Evolutionary conservation across 92 coral and sea anemone genomes (phyloP).

Genomic region (Chrysogorgia sp.): DNA sequence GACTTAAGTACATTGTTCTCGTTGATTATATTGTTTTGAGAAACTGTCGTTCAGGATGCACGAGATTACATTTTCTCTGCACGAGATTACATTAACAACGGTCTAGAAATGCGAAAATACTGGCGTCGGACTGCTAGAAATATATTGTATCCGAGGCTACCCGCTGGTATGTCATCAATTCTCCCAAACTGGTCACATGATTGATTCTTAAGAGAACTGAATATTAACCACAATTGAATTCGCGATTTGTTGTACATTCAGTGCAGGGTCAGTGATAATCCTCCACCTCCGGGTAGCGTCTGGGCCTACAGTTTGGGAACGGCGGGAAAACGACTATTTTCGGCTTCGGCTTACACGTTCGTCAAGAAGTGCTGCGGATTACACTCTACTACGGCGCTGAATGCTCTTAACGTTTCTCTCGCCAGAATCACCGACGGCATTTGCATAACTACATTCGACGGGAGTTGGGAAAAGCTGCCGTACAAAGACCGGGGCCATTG

Average conservation of each 20-base stretch:
- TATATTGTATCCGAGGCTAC: neutral
- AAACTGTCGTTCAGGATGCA: too few relatives aligned
- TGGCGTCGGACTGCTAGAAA: neutral
- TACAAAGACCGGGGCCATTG: neutral
- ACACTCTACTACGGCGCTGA: slow-evolving; percentile 1
- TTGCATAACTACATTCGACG: neutral
- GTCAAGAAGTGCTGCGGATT: neutral
- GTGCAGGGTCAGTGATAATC: slow-evolving; percentile 8
- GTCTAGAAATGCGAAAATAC: neutral
- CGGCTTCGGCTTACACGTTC: neutral
- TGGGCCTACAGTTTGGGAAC: neutral
- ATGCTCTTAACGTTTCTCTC: neutral
- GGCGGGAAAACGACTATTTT: slow-evolving; percentile 32
- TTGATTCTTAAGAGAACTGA: neutral
- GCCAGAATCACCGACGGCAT: neutral
- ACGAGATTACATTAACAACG: neutral
- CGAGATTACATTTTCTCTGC: too few relatives aligned
- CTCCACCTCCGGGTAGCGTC: neutral
- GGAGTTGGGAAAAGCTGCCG: neutral
- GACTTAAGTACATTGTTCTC: too few relatives aligned
- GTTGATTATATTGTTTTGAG: too few relatives aligned
- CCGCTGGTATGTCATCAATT: neutral
- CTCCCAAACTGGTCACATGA: neutral
- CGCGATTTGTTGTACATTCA: slow-evolving; percentile 26
- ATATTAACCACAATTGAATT: slow-evolving; percentile 8